Evolutionary conservation across 2,888 invertebrate species (phyloP).

Genomic region (Brachyptera putata): DNA sequence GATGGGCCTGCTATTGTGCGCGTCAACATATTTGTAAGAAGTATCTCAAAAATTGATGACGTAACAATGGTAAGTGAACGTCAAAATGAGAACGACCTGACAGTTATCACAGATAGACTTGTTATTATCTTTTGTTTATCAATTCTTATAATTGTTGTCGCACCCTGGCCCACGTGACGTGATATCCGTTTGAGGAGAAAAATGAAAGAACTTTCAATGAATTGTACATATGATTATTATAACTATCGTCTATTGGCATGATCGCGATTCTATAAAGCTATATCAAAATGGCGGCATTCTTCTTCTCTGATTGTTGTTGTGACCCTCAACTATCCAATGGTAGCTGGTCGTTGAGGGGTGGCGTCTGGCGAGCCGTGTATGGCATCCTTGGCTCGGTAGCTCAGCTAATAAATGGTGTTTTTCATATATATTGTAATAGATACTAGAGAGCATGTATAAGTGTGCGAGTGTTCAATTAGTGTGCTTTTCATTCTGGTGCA

Average conservation of each 20-base stretch:
- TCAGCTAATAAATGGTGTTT: no score
- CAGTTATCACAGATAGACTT: neutral
- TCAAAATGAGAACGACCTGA: slow-evolving; percentile 6
- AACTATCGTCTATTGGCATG: neutral
- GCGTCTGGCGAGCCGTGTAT: slow-evolving; percentile 7
- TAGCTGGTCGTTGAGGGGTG: neutral
- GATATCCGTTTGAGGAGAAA: neutral
- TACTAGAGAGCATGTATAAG: no score
- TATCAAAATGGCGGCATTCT: slow-evolving; percentile 3
- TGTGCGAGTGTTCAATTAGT: no score
- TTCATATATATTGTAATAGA: no score
- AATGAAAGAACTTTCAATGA: neutral
- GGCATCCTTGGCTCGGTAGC: slow-evolving; percentile 13
- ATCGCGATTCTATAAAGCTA: neutral
- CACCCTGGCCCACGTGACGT: slow-evolving; percentile 9
- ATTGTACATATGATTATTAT: neutral
- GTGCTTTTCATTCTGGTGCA: neutral
- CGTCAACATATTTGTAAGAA: slow-evolving; percentile 98
- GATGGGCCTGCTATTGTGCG: slow-evolving; percentile 94
- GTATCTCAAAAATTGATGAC: slow-evolving; percentile 99
- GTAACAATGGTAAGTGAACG: slow-evolving; percentile 93
- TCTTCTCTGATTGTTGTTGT: slow-evolving; percentile 18
- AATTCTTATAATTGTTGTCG: slow-evolving; percentile 9
- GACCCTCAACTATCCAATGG: slow-evolving; percentile 1
- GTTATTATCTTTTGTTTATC: slow-evolving; percentile 13